These are phyloP conservation scores for Hydropsyche tenuis DNA, from an alignment of 1,140 invertebrate species.

Conservation along the genomic window DNA sequence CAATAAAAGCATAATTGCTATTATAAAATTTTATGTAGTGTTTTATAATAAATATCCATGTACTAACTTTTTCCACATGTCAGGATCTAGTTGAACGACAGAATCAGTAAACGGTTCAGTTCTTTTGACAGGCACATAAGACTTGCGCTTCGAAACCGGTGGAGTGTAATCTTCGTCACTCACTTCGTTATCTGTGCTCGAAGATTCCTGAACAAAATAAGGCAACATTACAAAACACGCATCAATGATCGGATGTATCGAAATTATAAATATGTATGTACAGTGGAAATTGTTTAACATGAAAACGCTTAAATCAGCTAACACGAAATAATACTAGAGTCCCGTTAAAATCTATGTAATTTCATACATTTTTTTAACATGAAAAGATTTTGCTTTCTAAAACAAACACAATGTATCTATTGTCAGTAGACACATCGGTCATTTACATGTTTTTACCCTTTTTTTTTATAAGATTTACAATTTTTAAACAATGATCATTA, in stretches of 20 bases:
- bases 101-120: neutral
- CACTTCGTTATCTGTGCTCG: constrained; percentile 52
- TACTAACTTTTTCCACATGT: constrained; percentile 39
- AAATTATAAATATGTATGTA: constrained; percentile 34
- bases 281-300: constrained; percentile 7
- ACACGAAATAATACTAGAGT: too few species aligned
- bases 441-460: too few species aligned
- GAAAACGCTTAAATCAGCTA: constrained; percentile 21
- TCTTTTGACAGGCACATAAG: constrained; percentile 20
- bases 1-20: neutral
- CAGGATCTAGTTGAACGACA: constrained; percentile 22
- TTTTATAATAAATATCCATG: neutral
- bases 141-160: constrained; percentile 36
- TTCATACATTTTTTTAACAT: too few species aligned
- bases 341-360: too few species aligned
- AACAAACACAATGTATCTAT: too few species aligned
- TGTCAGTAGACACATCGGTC: too few species aligned
- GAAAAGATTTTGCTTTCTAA: too few species aligned
- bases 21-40: neutral
- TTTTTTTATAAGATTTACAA: too few species aligned
- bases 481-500: too few species aligned
- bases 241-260: too few species aligned
- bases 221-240: too few species aligned
- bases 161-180: constrained; percentile 26
- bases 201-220: too few species aligned